Base-by-base conservation (phyloP, 2,888 invertebrate genomes). In the Liopterus haemorrhoidalis region DNA sequence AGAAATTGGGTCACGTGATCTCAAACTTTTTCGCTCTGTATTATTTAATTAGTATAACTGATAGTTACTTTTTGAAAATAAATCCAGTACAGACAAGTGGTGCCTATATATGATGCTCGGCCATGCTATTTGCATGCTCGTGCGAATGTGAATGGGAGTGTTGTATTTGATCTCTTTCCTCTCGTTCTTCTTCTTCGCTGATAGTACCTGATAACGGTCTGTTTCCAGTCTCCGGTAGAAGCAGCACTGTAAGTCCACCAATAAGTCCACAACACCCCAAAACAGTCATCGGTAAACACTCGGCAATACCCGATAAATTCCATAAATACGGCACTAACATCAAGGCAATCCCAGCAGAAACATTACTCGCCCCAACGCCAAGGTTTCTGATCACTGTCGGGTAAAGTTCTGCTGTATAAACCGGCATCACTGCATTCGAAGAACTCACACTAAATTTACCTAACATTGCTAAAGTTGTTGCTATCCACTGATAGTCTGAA, bases 361-460 rank as follows among this genome's bases (percentile, higher is more conserved):
- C 75, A 61, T 87, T 86, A 57, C 83, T 84, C 2, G 81, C 82
- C 3, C 69, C 88, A 56, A 88, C 78, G 1, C 85, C 86, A 24
- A 83, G 79, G 62, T 87, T 88, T 51, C 88, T 72, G 3, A 86
- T 76, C 3, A 83, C 78, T 0, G 88, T 89, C 1, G 88, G 88
- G 59, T 85, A 87, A 25, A 88, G 66, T 68, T 89, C 88, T 0
- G 85, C 82, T 5, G 84, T 79, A 62, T 79, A 87, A 14, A 88
- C 73, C 0, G 87, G 87, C 71, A 86, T 72, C 57, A 86, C 82
- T 59, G 82, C 85, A 58, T 87, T 88, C 14, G 84, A 82, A 1
- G 82, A 78, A 27, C 85, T 83, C 40, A 87, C 82, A 18, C 82
- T 79, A 57, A 87, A 85, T 69, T 87, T 85, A 59, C 85, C 85